Evolutionary conservation across 1,140 invertebrate species (phyloP).

Genomic region (Aricia agestis): DNA sequence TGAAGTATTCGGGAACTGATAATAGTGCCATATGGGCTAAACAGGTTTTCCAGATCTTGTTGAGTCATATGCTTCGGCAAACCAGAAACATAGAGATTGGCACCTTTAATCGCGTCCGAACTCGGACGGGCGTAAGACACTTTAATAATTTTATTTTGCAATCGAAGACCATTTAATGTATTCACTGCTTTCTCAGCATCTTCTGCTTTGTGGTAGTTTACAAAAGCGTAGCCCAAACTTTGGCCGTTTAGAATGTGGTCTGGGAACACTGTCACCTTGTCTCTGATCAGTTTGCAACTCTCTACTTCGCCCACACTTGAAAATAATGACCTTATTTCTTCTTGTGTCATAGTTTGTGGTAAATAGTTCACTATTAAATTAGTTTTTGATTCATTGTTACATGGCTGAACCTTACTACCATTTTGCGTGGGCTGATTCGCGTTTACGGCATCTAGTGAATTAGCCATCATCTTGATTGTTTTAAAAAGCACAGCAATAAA

Average conservation of each 20-base stretch:
- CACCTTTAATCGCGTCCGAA: conserved; percentile 92
- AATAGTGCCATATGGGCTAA: conserved; percentile 88
- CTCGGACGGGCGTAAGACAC: conserved; percentile 92
- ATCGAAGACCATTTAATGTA: conserved; percentile 88
- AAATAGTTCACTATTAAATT: conserved; percentile 95
- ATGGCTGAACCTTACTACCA: conserved; percentile 78
- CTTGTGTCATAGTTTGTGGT: conserved; percentile 94
- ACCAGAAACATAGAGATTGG: conserved; percentile 92
- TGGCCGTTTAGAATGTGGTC: conserved; percentile 82
- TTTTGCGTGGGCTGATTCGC: conserved; percentile 76
- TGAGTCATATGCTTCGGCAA: conserved; percentile 91
- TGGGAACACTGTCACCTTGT: conserved; percentile 87
- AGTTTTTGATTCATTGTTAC: conserved; percentile 80
- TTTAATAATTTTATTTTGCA: conserved; percentile 95
- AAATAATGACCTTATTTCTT: conserved; percentile 91
- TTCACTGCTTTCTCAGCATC: conserved; percentile 92
- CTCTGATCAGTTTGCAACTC: conserved; percentile 92
- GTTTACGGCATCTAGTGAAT: conserved; percentile 72
- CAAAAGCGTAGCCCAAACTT: conserved; percentile 93
- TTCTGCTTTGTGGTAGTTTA: conserved; percentile 89
- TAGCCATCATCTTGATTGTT: conserved; percentile 72
- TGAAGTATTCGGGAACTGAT: conserved; percentile 92
- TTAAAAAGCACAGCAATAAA: conserved; percentile 54
- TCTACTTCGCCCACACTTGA: conserved; percentile 92
- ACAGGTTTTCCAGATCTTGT: conserved; percentile 89